phyloP scores from a whole-genome alignment of 2,888 invertebrate genomes.

The Folsomia candida region DNA sequence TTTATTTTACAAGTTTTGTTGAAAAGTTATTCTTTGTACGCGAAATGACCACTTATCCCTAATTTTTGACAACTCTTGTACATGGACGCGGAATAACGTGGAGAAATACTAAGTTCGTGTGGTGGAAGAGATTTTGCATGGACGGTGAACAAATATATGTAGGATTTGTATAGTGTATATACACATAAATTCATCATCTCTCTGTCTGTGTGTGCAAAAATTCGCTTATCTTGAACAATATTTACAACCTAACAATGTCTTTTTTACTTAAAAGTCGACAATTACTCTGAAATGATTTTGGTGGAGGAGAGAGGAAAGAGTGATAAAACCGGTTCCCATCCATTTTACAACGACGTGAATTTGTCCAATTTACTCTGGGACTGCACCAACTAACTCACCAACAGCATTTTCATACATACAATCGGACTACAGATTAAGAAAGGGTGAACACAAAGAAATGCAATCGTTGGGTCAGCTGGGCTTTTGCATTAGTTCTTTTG shows the following conservation, averaged over 20 bases:
- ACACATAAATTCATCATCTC: background rate
- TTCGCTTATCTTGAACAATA: conserved; percentile 10
- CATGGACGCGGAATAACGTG: background rate
- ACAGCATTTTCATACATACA: too few relatives aligned
- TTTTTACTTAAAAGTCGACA: conserved; percentile 22
- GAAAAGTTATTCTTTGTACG: conserved; percentile 13
- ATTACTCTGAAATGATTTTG: conserved; percentile 27
- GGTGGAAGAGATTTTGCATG: too few relatives aligned
- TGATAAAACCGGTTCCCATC: conserved; percentile 31
- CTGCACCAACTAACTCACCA: background rate
- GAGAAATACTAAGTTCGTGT: too few relatives aligned
- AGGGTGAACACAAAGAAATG: conserved; percentile 3
- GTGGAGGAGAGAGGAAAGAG: conserved; percentile 21
- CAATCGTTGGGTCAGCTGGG: background rate
- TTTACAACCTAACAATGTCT: conserved; percentile 35
- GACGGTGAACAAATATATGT: background rate
- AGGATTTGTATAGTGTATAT: background rate
- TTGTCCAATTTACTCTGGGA: conserved; percentile 26
- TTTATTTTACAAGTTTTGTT: conserved; percentile 15
- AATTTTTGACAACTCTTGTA: conserved; percentile 14
- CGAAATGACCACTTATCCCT: conserved; percentile 17
- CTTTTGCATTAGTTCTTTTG: background rate
- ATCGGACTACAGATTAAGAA: conserved; percentile 12
- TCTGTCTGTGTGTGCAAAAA: conserved; percentile 13
- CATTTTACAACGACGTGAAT: conserved; percentile 31